Evolutionary conservation across 2,113 vertebrate genomes (phyloP).

Genomic region (Acrocephalus kingi): DNA sequence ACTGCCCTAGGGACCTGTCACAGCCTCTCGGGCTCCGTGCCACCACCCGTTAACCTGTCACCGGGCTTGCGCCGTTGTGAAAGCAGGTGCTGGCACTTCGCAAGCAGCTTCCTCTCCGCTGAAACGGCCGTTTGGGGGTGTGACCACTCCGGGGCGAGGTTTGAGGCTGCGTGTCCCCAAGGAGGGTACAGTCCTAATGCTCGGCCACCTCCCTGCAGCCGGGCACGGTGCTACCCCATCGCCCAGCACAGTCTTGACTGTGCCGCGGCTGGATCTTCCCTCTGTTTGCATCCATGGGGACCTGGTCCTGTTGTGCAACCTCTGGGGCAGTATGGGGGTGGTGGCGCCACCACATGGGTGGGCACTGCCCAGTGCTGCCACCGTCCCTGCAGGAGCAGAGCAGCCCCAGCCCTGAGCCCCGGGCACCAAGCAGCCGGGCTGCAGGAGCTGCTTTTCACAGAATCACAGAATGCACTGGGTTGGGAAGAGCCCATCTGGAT

Average conservation of each 20-base stretch:
- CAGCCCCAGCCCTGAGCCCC: rapidly evolving
- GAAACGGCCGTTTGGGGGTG: rapidly evolving
- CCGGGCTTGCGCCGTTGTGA: not conserved
- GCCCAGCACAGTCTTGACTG: not conserved
- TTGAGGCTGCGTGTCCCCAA: not conserved
- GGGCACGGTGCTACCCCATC: rapidly evolving
- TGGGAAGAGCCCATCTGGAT: not conserved
- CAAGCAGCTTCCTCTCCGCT: not conserved
- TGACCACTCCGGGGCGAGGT: rapidly evolving
- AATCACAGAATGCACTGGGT: not conserved
- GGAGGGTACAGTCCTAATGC: not conserved
- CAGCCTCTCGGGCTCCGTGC: not conserved
- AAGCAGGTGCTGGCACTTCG: not conserved
- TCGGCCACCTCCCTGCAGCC: not conserved
- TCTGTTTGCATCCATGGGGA: rapidly evolving
- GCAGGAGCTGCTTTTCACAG: not conserved
- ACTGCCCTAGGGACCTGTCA: not conserved
- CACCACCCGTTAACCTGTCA: not conserved
- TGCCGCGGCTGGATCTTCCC: rapidly evolving
- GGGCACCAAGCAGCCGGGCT: rapidly evolving
- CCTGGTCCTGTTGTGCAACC: not conserved
- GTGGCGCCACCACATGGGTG: rapidly evolving
- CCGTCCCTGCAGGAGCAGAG: not conserved
- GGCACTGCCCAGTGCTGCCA: not conserved
- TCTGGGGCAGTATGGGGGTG: not conserved